Evolutionary conservation across 2,797 vertebrate genomes (phyloP), one percentile per base, ranked within the genome.

Genomic region (Anniella stebbinsi): DNA sequence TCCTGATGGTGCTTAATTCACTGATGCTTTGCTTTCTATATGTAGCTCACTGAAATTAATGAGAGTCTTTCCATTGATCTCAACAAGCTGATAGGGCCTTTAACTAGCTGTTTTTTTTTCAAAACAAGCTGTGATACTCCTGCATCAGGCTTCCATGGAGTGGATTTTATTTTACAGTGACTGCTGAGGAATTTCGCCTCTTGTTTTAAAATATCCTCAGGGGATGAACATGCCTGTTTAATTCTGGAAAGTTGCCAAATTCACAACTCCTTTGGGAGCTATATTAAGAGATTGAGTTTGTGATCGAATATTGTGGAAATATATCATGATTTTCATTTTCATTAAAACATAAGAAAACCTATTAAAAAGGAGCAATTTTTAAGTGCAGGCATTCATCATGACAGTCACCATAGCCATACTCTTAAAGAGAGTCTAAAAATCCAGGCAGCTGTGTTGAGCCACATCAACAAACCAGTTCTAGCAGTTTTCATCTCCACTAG

Each of bases 211-310:
- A 86, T 80, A 90, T 86, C 63, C 51, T 86, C 77, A 17, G 17
- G 66, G 38, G 84, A 41, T n/a, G 51, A 36, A 72, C 23, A 63
- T 80, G 67, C n/a, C 54, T 80, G n/a, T 28, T 67, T 90, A 72
- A 90, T 90, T 86, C 69, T 73, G 69, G 76, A 73, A 60, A n/a
- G n/a, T 63, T 73, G 23, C 84, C 54, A 63, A 70, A 86, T 15
- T 78, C 30, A 72, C n/a, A 80, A n/a, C 30, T 25, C 38, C 45
- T 15, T 30, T 30, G 72, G 41, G 57, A 77, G 77, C n/a, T 54
- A 72, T 78, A 63, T n/a, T 45, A n/a, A 51, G 60, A 80, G 38
- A 13, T 18, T 54, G 63, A 72, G 30, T 73, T 45, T 8, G 25
- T 63, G 41, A 86, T 45, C 66, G 21, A 81, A 80, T 81, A 66